phyloP scores from a whole-genome alignment of 30 jellyfish, hydroid and myxozoan genomes.

The Turritopsis dohrnii region DNA sequence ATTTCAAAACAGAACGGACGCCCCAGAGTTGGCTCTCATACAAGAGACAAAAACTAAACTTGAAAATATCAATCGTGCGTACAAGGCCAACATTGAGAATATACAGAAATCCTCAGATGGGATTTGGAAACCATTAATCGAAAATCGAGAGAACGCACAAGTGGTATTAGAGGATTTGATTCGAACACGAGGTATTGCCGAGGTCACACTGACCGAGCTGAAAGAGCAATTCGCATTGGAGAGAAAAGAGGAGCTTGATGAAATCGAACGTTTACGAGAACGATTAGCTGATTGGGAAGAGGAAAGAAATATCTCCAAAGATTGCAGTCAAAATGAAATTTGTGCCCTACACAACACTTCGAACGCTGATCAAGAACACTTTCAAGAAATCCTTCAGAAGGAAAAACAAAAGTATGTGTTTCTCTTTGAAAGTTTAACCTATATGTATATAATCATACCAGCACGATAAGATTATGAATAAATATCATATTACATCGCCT shows the following conservation, averaged over 20 bases:
- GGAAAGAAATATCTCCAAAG: slow-evolving; percentile 48
- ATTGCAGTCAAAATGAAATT: neutral
- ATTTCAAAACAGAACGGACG: slow-evolving; percentile 41
- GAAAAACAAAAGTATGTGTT: slow-evolving; percentile 63
- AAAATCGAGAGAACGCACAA: slow-evolving; percentile 74
- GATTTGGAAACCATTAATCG: slow-evolving; percentile 58
- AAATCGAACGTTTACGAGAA: slow-evolving; percentile 62
- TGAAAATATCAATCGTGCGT: slow-evolving; percentile 54
- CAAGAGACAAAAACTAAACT: slow-evolving; percentile 50
- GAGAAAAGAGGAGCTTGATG: slow-evolving; percentile 57
- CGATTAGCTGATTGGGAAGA: slow-evolving; percentile 76
- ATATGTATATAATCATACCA: too few relatives aligned
- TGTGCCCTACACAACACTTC: neutral
- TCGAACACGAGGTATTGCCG: slow-evolving; percentile 85
- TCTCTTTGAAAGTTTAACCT: too few relatives aligned
- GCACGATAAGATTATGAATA: too few relatives aligned
- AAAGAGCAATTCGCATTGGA: slow-evolving; percentile 70
- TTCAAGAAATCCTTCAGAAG: slow-evolving; percentile 57
- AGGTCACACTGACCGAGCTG: slow-evolving; percentile 71
- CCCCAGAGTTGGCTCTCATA: slow-evolving; percentile 34
- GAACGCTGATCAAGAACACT: slow-evolving; percentile 17
- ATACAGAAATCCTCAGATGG: slow-evolving; percentile 44
- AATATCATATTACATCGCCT: too few relatives aligned
- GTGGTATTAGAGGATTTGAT: slow-evolving; percentile 85
- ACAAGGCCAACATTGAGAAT: slow-evolving; percentile 53